phyloP scores from a whole-genome alignment of 2,113 vertebrate genomes.

The Microcebus lehilahytsara region DNA sequence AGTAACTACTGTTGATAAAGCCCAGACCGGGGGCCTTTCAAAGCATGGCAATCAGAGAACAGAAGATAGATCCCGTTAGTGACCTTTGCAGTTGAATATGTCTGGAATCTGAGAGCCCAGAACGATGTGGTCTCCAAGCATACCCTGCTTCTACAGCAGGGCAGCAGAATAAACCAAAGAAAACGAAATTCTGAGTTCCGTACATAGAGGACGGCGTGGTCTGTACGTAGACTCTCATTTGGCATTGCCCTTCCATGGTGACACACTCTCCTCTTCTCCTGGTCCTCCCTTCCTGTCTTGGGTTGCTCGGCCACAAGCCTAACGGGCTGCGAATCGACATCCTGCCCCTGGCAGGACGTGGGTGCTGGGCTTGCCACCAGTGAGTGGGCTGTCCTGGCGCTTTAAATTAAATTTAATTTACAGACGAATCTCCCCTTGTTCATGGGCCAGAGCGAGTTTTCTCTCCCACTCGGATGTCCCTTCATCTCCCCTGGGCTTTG shows the following conservation, averaged over 20 bases:
- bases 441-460: neutral
- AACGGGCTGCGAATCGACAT: rapidly evolving
- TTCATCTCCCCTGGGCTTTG: neutral
- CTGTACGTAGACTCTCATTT: neutral
- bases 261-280: neutral
- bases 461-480: neutral
- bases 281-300: neutral
- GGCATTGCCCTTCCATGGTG: neutral
- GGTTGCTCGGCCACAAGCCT: neutral
- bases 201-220: neutral
- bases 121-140: neutral
- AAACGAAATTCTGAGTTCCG: neutral
- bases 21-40: neutral
- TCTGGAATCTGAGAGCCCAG: neutral
- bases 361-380: rapidly evolving
- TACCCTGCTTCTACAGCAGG: neutral
- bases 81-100: neutral
- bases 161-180: neutral
- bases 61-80: neutral
- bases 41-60: neutral
- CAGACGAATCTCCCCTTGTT: neutral
- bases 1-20: neutral
- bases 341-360: neutral
- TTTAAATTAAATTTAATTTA: neutral
- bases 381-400: neutral